Evolutionary conservation across 2,797 vertebrate species (phyloP).

Genomic region (Pantherophis vulpinus): DNA sequence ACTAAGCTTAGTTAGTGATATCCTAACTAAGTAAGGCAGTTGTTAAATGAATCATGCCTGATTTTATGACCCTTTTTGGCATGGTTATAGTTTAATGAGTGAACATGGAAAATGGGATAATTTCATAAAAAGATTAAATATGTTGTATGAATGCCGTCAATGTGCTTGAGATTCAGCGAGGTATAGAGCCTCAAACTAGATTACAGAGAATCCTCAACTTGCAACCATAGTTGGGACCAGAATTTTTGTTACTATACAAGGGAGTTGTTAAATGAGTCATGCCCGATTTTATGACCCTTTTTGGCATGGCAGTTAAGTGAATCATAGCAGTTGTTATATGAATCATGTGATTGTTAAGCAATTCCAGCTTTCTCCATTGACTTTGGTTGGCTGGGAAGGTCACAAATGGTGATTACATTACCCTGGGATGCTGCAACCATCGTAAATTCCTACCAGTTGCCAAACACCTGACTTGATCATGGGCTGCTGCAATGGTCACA

Average conservation of each 20-base stretch:
- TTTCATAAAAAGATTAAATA: background rate
- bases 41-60: too few species aligned
- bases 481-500: background rate
- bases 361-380: background rate
- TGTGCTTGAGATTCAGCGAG: background rate
- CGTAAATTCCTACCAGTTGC: background rate
- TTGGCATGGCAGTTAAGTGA: background rate
- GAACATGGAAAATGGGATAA: background rate
- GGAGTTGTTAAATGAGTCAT: background rate
- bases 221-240: background rate
- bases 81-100: background rate
- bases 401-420: background rate
- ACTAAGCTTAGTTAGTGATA: background rate
- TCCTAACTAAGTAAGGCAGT: background rate
- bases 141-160: background rate
- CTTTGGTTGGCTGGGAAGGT: background rate
- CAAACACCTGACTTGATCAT: background rate
- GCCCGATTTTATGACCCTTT: background rate
- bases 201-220: background rate
- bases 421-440: background rate
- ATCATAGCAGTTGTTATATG: background rate
- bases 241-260: background rate
- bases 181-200: background rate
- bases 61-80: too few species aligned
- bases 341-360: background rate